Conservation (phyloP, 2,888 invertebrate genomes). For the Cheilosia soror region DNA sequence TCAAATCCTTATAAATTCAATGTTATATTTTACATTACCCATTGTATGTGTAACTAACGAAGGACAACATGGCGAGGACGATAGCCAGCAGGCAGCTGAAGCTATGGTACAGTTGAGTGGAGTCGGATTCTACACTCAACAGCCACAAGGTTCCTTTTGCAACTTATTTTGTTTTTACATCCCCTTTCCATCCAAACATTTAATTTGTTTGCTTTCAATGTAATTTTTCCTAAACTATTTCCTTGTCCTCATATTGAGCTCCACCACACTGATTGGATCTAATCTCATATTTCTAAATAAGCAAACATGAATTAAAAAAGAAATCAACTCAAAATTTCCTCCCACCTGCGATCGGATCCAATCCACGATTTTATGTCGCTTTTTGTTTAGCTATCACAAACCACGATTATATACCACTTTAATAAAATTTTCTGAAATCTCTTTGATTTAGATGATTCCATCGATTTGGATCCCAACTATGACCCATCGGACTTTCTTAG, state of each 20-base stretch:
- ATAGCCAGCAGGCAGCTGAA: conserved; percentile 90
- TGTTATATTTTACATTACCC: conserved; percentile 71
- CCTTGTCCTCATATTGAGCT: conserved; percentile 32
- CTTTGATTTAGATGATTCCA: conserved; percentile 86
- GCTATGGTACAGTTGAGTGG: conserved; percentile 90
- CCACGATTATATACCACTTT: neutral
- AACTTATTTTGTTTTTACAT: conserved; percentile 71
- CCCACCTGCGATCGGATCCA: conserved; percentile 46
- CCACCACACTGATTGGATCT: conserved; percentile 48
- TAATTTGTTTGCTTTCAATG: conserved; percentile 28
- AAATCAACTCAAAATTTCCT: conserved; percentile 25
- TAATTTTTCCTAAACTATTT: conserved; percentile 1
- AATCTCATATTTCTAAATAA: conserved; percentile 26
- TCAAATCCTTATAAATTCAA: conserved; percentile 42
- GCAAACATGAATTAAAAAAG: conserved; percentile 11
- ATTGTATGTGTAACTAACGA: conserved; percentile 77
- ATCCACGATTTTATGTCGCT: conserved; percentile 42
- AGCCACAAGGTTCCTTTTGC: conserved; percentile 82
- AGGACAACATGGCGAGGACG: conserved; percentile 85
- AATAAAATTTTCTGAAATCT: conserved; percentile 59
- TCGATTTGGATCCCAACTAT: conserved; percentile 92
- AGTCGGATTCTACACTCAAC: conserved; percentile 87
- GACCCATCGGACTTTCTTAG: conserved; percentile 93
- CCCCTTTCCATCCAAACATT: conserved; percentile 36
- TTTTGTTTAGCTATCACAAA: conserved; percentile 39